Conservation (phyloP, 2,797 vertebrate genomes). For the Sebastes elongatus region DNA sequence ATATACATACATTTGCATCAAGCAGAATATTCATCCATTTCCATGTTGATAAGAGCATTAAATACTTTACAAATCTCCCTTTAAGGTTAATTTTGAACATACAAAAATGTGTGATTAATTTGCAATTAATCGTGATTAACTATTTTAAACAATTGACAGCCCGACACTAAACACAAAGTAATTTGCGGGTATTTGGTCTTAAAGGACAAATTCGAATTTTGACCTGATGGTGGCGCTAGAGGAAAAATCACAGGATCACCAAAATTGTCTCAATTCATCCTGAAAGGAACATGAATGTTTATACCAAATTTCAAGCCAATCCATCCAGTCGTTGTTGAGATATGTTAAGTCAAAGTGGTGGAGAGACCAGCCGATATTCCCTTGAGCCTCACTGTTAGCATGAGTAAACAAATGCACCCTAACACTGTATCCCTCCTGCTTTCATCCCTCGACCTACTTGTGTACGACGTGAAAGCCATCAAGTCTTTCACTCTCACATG, state of each 20-base stretch:
- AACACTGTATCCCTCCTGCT: background rate
- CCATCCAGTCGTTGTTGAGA: background rate
- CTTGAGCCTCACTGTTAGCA: background rate
- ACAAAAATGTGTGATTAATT: no score
- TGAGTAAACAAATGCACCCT: background rate
- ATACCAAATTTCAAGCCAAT: background rate
- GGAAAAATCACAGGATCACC: background rate
- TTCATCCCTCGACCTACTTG: background rate
- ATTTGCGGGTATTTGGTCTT: background rate
- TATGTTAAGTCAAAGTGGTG: background rate
- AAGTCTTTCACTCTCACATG: background rate
- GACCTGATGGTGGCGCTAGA: background rate
- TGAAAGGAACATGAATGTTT: background rate
- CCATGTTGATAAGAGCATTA: no score
- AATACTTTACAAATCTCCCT: no score
- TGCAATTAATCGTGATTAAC: no score
- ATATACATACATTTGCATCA: no score
- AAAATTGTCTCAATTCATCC: background rate
- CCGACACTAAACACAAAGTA: background rate
- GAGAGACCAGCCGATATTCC: background rate
- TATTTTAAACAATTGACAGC: no score
- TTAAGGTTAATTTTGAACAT: fast-evolving
- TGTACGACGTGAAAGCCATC: background rate
- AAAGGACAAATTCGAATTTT: background rate
- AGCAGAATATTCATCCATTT: no score